Percentiles rank a stretch among this genome's conserved stretches.
phyloP scores from a whole-genome alignment of 2,797 vertebrate genomes.

The Periophthalmus magnuspinnatus region DNA sequence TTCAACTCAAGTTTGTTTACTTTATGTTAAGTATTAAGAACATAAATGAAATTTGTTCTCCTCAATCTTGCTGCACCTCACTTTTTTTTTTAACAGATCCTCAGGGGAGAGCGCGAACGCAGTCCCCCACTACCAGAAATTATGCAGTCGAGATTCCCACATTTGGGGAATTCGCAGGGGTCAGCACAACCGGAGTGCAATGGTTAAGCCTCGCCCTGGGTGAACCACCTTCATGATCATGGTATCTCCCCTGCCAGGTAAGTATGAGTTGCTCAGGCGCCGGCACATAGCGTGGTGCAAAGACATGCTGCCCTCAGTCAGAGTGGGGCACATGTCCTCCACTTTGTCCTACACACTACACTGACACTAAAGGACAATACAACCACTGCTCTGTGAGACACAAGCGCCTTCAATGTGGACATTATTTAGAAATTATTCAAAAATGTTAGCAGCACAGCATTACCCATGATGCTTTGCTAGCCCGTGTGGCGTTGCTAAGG shows the following conservation, averaged over 20 bases:
- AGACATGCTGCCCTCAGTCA: background rate
- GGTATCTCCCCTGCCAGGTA: constrained; percentile 39
- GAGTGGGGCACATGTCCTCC: background rate
- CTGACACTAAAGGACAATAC: background rate
- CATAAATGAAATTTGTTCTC: too few species aligned
- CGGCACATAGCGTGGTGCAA: rapidly evolving
- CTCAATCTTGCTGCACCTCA: too few species aligned
- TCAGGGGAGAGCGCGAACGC: constrained; percentile 40
- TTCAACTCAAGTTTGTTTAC: too few species aligned
- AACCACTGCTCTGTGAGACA: background rate
- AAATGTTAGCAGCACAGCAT: background rate
- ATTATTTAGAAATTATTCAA: background rate
- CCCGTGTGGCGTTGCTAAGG: background rate
- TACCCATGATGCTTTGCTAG: constrained; percentile 4
- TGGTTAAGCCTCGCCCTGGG: constrained; percentile 32
- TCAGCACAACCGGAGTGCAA: constrained; percentile 47
- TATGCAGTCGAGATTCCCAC: constrained; percentile 47
- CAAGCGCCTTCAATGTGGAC: background rate
- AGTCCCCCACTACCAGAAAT: constrained; percentile 42
- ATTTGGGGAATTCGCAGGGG: constrained; percentile 52
- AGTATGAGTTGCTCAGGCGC: constrained; percentile 21
- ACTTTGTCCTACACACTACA: background rate
- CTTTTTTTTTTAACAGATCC: too few species aligned
- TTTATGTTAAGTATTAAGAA: too few species aligned
- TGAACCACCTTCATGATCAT: constrained; percentile 29